Evolutionary conservation across 1,140 invertebrate species (phyloP), one percentile per base, ranked within the genome.

Genomic region (Grapholita molesta): DNA sequence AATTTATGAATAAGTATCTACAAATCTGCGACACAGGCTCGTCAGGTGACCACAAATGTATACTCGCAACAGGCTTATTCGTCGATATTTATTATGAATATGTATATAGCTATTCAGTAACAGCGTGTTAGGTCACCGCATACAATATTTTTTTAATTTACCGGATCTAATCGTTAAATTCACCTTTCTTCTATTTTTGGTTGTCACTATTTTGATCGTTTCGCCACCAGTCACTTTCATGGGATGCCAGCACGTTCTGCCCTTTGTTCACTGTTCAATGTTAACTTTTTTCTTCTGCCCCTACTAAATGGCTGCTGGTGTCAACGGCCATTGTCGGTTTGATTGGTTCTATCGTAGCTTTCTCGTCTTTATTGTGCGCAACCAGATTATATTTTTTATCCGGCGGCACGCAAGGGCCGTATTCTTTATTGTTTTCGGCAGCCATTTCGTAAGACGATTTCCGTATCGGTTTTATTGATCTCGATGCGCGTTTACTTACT

Each of bases 221-320:
- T 48, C 21, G 42, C 42, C 15, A 48, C 18, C 1, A 5, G 42
- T 48, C 6, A 21, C 42, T 48, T 48, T 48, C 15, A 48, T 48
- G 42, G 35, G 8, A 21, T 71, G 75, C 72, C 81, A 69, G 72
- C 83, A 82, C 81, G 82, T 78, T 79, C 77, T 72, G 72, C 76
- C 77, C 79, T 84, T 83, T 85, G 78, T 82, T 78, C 64, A 52
- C 28, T 70, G 80, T 83, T 79, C 70, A 66, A 73, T n/a, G 15
- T 32, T 30, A n/a, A 28, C n/a, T 55, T 74, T 64, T 68, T 73
- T 78, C 70, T 70, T 77, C 80, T 76, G 74, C 74, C 68, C 32
- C 23, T 32, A 70, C 70, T 77, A 76, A 75, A 77, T 67, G 69
- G 73, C 70, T 71, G 64, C 68, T 70, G 71, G 72, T 83, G 77